Conservation (phyloP, 2,888 invertebrate genomes). For the Onthophagus sagittarius region DNA sequence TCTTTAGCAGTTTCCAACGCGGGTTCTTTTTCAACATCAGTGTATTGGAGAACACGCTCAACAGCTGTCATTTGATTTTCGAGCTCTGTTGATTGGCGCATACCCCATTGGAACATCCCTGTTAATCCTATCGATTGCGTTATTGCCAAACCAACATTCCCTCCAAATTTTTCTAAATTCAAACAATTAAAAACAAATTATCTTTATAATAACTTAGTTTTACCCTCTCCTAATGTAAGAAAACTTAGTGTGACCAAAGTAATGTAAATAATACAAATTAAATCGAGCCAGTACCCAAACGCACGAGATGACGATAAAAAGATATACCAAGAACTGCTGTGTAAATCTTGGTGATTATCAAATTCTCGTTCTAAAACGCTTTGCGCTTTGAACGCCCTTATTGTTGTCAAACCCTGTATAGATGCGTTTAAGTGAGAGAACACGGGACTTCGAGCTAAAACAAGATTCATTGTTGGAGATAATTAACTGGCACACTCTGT, state of each 20-base stretch:
- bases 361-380: constrained; percentile 74
- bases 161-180: constrained; percentile 41
- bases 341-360: constrained; percentile 77
- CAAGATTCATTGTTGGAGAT: constrained; percentile 8
- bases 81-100: constrained; percentile 52
- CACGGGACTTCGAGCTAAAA: constrained; percentile 73
- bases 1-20: constrained; percentile 55
- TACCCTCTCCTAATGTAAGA: constrained; percentile 63
- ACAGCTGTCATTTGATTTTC: constrained; percentile 85
- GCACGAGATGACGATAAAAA: constrained; percentile 88
- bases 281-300: constrained; percentile 90
- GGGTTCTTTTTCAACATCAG: constrained; percentile 37
- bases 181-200: neutral
- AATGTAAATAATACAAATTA: constrained; percentile 84
- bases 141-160: constrained; percentile 45
- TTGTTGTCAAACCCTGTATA: constrained; percentile 85
- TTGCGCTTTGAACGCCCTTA: constrained; percentile 83
- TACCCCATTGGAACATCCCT: constrained; percentile 80
- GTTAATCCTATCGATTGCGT: constrained; percentile 44
- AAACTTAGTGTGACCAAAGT: constrained; percentile 82
- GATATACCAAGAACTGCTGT: constrained; percentile 89
- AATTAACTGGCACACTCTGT: no score
- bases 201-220: neutral
- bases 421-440: constrained; percentile 89
- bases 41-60: constrained; percentile 63